phyloP scores from a whole-genome alignment of 2,888 invertebrate species.

The Lymantria monacha region DNA sequence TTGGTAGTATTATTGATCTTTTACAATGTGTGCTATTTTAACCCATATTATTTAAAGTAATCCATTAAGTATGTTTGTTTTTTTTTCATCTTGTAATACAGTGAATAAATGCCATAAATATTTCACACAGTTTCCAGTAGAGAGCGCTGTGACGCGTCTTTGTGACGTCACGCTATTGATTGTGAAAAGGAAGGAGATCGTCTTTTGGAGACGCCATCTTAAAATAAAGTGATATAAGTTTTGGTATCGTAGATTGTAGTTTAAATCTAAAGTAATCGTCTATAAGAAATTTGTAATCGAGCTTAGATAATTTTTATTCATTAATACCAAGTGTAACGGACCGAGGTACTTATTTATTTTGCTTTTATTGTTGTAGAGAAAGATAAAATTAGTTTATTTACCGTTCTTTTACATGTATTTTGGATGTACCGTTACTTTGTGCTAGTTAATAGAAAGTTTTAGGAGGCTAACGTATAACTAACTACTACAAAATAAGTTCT shows the following conservation, averaged over 20 bases:
- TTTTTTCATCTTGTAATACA: neutral
- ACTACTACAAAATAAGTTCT: constrained; percentile 35
- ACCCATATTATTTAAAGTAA: too few relatives aligned
- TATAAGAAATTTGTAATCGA: constrained; percentile 65
- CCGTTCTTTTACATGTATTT: constrained; percentile 61
- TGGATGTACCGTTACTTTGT: constrained; percentile 65
- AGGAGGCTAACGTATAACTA: constrained; percentile 24
- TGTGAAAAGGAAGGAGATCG: constrained; percentile 71
- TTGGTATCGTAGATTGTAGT: constrained; percentile 82
- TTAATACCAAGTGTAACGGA: constrained; percentile 88
- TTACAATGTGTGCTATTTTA: too few relatives aligned
- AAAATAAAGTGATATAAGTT: constrained; percentile 83
- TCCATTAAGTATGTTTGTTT: too few relatives aligned
- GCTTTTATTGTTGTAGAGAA: constrained; percentile 53
- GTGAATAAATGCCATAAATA: neutral
- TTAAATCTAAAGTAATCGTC: constrained; percentile 79
- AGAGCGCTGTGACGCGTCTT: constrained; percentile 67
- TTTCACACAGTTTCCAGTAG: constrained; percentile 39
- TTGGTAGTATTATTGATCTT: too few relatives aligned
- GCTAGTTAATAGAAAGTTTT: constrained; percentile 38
- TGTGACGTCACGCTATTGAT: constrained; percentile 81
- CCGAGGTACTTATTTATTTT: constrained; percentile 87
- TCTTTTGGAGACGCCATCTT: constrained; percentile 82
- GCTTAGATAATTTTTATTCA: constrained; percentile 66
- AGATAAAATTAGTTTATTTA: constrained; percentile 73